Percentiles rank a stretch among this genome's conserved stretches.
phyloP scores from a whole-genome alignment of 2,888 invertebrate genomes.

The Pristionchus fissidentatus region DNA sequence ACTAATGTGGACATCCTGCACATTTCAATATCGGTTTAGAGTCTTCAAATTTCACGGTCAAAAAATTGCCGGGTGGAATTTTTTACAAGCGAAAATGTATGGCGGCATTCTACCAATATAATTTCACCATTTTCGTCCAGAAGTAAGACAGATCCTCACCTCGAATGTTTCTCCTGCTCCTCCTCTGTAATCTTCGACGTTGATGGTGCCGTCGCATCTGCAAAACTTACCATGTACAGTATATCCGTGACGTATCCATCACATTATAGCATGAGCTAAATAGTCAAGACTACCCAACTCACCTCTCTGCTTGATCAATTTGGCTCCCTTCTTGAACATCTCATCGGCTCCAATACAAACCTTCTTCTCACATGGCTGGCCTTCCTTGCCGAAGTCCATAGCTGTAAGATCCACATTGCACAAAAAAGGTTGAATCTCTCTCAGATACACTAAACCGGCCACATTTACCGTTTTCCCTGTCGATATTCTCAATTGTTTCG shows the following conservation, averaged over 20 bases:
- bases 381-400: conserved; percentile 39
- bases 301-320: conserved; percentile 36
- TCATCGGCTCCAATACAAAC: conserved; percentile 48
- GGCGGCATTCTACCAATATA: too few species aligned
- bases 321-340: conserved; percentile 47
- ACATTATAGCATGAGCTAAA: neutral
- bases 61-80: too few species aligned
- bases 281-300: neutral
- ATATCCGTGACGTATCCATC: too few species aligned
- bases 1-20: too few species aligned
- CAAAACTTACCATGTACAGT: neutral
- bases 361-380: conserved; percentile 41
- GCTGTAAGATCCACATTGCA: neutral
- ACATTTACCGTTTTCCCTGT: neutral
- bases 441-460: neutral
- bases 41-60: too few species aligned
- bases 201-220: conserved; percentile 29
- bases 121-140: too few species aligned
- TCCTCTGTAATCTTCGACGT: neutral
- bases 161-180: neutral
- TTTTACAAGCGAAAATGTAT: too few species aligned
- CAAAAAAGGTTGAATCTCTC: neutral
- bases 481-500: neutral
- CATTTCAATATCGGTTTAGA: too few species aligned
- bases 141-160: too few species aligned